Conservation (phyloP, 2,113 vertebrate genomes). For the Brevimyrus niger region DNA sequence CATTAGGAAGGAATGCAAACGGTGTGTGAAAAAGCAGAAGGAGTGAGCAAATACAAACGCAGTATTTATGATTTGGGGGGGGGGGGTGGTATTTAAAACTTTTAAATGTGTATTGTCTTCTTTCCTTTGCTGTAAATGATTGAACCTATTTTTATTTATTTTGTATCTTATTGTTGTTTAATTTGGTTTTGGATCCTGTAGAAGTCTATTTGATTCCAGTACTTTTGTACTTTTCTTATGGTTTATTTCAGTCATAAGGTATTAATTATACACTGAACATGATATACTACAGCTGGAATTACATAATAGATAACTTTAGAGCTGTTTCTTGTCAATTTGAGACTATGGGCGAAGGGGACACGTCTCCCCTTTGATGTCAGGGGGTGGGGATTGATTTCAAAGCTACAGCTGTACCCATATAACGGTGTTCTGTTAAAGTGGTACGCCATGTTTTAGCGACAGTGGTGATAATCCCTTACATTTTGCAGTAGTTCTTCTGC, state of each 20-base stretch:
- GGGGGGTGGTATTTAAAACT: not conserved
- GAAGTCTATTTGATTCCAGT: not conserved
- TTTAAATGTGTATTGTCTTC: not conserved
- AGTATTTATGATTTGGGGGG: not conserved
- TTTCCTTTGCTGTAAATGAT: not conserved
- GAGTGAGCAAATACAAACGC: not conserved
- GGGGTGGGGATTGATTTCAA: not conserved
- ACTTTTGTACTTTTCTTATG: not conserved
- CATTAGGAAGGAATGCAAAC: not conserved
- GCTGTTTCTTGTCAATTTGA: not conserved
- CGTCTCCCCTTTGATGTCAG: not conserved
- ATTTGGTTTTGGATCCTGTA: not conserved
- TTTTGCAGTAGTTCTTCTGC: slow-evolving; percentile 14
- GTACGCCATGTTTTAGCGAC: slow-evolving; percentile 14
- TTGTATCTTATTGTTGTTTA: not conserved
- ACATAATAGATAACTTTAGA: not conserved
- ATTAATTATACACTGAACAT: not conserved
- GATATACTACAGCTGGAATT: not conserved
- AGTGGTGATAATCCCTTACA: not conserved
- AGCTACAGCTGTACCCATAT: not conserved
- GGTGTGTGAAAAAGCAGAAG: not conserved
- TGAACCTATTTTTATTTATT: not conserved
- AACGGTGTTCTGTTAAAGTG: not conserved
- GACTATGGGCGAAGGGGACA: not conserved
- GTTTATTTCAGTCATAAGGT: not conserved